Evolutionary conservation across 2,113 vertebrate genomes (phyloP), one percentile per base, ranked within the genome.

Genomic region (Sinocyclocheilus anshuiensis): DNA sequence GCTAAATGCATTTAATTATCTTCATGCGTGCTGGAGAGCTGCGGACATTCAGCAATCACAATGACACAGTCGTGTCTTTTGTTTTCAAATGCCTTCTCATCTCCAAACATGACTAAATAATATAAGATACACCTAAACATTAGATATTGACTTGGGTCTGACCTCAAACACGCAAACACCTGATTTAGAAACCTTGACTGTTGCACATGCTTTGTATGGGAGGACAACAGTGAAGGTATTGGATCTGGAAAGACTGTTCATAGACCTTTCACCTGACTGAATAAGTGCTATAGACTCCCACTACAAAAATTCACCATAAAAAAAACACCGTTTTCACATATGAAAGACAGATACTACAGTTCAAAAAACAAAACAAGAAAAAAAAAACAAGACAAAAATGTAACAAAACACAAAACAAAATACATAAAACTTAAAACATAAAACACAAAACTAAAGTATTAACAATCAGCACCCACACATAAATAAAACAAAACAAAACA

Each of bases 1-100:
- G 80, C 77, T 50, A 61, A 75, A 83, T 10, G 67, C 33, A 48
- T 84, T 86, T 86, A 80, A 89, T 89, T 89, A 86, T 65, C 85
- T n/a, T 18, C 39, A 12, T 59, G 55, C 55, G 1, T 3, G 6
- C 55, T 55, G 53, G 10, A 79, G 65, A 84, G 67, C 69, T n/a
- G 22, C 4, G 33, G 50, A 84, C 42, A 20, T 39, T 29, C 72
- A 9, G 69, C 16, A 39, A 29, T 65, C 57, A 48, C 18, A 79
- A 16, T 61, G 20, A 39, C 53, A 59, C 55, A n/a, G 20, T 36
- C 29, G 1, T 6, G 77, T 12, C 12, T 61, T 79, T 79, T 79
- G 77, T 79, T 39, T 42, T 12, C 7, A n/a, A 79, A 61, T 24
- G 33, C 29, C 55, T 61, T 59, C 20, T 59, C 33, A 11, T 59